phyloP scores from a whole-genome alignment of 2,888 invertebrate genomes.

The Empis stercorea region DNA sequence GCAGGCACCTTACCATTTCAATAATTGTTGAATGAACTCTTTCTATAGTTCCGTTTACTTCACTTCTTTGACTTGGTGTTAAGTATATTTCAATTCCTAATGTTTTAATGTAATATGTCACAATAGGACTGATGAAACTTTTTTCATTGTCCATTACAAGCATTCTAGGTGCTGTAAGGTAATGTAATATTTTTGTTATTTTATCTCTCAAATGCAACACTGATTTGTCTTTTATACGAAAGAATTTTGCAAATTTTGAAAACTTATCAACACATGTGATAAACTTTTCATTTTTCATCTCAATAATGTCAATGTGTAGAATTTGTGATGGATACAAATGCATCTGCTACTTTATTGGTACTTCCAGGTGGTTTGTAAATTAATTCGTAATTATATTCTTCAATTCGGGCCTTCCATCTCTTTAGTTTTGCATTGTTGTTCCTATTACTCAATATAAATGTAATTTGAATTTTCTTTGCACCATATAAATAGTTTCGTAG shows the following conservation, averaged over 20 bases:
- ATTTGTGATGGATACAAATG: conserved; percentile 12
- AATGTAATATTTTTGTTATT: neutral
- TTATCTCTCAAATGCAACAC: neutral
- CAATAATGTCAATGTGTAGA: conserved; percentile 7
- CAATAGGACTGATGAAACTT: too few species aligned
- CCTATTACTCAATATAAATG: neutral
- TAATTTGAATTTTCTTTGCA: conserved; percentile 3
- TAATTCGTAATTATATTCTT: conserved; percentile 13
- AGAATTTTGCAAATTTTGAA: neutral
- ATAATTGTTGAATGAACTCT: neutral
- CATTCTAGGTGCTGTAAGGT: neutral
- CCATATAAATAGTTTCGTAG: conserved; percentile 7
- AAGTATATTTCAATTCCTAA: too few species aligned
- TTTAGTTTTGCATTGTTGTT: conserved; percentile 9
- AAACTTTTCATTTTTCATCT: neutral
- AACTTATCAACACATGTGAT: neutral
- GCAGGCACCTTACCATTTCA: neutral
- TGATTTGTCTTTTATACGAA: neutral
- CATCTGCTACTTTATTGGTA: conserved; percentile 6
- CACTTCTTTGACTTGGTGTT: too few species aligned
- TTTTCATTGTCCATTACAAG: neutral
- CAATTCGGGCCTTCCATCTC: conserved; percentile 11
- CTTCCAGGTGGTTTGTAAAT: conserved; percentile 1
- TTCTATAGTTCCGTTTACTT: too few species aligned
- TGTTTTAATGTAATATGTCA: too few species aligned